Evolutionary conservation across 2,888 invertebrate species (phyloP).

Genomic region (Bursaphelenchus okinawaensis): DNA sequence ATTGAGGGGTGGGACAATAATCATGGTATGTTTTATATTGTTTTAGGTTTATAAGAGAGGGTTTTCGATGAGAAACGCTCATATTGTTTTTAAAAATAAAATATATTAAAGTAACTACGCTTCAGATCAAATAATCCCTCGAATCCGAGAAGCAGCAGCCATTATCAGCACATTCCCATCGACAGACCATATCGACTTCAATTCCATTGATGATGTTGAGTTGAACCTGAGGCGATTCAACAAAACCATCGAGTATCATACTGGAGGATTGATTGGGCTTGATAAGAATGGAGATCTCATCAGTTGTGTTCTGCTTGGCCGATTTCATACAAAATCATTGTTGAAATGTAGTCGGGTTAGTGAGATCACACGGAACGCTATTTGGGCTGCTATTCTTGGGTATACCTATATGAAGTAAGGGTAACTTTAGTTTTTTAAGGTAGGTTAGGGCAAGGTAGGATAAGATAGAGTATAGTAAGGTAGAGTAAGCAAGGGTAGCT

Average conservation of each 20-base stretch:
- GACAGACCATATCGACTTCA: background rate
- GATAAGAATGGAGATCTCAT: slow-evolving; percentile 29
- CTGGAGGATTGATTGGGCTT: slow-evolving; percentile 30
- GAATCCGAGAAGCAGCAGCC: background rate
- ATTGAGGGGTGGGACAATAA: slow-evolving; percentile 46
- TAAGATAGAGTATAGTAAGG: background rate
- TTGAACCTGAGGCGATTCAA: slow-evolving; percentile 26
- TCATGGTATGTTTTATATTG: slow-evolving; percentile 32
- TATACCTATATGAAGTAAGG: background rate
- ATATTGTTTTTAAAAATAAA: background rate
- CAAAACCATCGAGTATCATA: slow-evolving; percentile 18
- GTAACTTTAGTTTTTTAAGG: background rate
- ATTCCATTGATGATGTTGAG: slow-evolving; percentile 31
- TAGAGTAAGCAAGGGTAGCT: background rate
- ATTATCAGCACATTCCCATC: background rate
- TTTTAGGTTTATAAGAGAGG: too few relatives aligned
- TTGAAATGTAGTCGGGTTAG: slow-evolving; percentile 39
- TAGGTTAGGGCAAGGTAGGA: too few relatives aligned
- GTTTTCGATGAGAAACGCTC: too few relatives aligned
- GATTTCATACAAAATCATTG: slow-evolving; percentile 32
- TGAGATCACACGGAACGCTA: slow-evolving; percentile 16
- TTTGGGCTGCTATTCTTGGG: background rate
- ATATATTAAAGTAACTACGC: background rate
- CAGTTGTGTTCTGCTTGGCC: background rate
- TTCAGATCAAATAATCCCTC: background rate